Evolutionary conservation across 2,797 vertebrate genomes (phyloP), one percentile per base, ranked within the genome.

Genomic region (Coilia nasus): DNA sequence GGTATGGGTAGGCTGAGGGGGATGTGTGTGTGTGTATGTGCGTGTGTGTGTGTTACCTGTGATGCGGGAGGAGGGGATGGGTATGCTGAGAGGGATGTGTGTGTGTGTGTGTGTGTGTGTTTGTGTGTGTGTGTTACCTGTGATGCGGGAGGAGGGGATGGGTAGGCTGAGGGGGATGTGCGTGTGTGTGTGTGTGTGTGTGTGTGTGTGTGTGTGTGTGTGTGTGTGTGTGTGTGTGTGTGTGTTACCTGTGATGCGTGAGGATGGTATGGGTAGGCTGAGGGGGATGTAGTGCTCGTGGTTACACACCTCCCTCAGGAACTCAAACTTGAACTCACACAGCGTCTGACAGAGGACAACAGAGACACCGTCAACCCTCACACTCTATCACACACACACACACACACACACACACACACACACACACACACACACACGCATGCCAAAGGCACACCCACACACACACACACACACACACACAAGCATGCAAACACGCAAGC

Each of bases 241-340:
- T 59, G 57, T 21, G 17, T 21, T 93, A 99, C 98, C 98, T 94
- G 97, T 94, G 91, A 99, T 98, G 87, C 96, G 94, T 86, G 97
- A 96, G 0, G 98, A 99, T 57, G 96, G 95, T 84, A 99, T 92
- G 14, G 98, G 98, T 86, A 99, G 94, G 90, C 98, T 99, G 88
- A 99, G 93, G 64, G 97, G 97, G 86, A 99, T 97, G 89, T 98
- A 99, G 91, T 99, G 98, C 87, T 99, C 98, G 0, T 99, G 96
- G 90, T 98, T 98, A 89, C 98, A 99, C 85, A 99, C 97, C 90
- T 99, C 98, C 93, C 97, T 96, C 87, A 99, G 94, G 91, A 99
- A 99, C 85, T 99, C 98, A 92, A 99, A 99, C 91, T 99, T 99
- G 91, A 97, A 95, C 89, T 97, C 97, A 87, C 96, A 97, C 89